Percentiles rank a stretch among this genome's conserved stretches.
Conservation (phyloP, 2,797 vertebrate species). For the Aeoliscus strigatus region DNA sequence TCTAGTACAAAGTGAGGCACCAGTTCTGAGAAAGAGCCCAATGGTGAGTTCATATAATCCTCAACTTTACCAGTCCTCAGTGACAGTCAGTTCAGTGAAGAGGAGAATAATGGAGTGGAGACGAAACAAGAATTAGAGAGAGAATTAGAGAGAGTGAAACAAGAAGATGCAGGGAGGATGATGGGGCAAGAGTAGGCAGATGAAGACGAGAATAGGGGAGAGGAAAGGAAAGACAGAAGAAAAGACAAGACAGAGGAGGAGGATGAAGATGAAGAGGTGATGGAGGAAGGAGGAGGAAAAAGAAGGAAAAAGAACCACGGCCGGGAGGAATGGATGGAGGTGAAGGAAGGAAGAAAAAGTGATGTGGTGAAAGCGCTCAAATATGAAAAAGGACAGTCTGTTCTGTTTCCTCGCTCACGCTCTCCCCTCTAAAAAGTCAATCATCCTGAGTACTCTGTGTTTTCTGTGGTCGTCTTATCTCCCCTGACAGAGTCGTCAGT, state of each 20-base stretch:
- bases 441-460: slow-evolving; percentile 29
- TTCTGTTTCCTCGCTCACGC: not conserved
- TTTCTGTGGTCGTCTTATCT: slow-evolving; percentile 63
- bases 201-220: not conserved
- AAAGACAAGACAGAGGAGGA: not conserved
- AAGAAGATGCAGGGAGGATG: too few relatives aligned
- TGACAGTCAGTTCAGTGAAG: slow-evolving; percentile 23
- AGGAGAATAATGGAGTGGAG: not conserved
- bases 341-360: not conserved
- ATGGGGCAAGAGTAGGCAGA: not conserved
- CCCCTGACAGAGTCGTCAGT: slow-evolving; percentile 58
- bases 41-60: slow-evolving; percentile 40
- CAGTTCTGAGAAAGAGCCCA: too few relatives aligned
- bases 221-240: not conserved
- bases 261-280: not conserved
- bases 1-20: too few relatives aligned
- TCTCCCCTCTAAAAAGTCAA: slow-evolving; percentile 41
- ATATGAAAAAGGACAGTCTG: not conserved
- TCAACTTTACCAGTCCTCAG: slow-evolving; percentile 38
- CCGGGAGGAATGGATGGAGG: not conserved
- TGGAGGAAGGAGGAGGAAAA: not conserved
- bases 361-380: slow-evolving; percentile 1
- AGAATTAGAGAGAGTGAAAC: too few relatives aligned
- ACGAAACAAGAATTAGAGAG: slow-evolving; percentile 1
- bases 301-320: not conserved